A percentile compares a stretch with the other conserved stretches of the same genome.
Conservation (phyloP, 1,140 invertebrate species). For the Harpegnathos saltator region DNA sequence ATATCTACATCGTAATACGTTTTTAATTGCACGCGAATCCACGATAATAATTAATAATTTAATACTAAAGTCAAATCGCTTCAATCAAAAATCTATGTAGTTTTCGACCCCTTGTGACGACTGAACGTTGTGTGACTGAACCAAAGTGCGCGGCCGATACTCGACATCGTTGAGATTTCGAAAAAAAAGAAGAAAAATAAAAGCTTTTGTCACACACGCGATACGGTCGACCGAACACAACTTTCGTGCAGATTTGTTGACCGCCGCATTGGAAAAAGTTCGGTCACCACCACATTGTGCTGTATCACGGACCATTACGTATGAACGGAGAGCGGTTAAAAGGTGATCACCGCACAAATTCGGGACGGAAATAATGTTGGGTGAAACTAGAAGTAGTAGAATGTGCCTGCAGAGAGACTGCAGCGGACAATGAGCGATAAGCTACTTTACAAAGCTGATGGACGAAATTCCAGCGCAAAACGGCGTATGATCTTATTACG, state of each 20-base stretch:
- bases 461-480: not conserved
- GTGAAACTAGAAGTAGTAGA: slow-evolving; percentile 16
- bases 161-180: not conserved
- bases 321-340: not conserved
- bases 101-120: not conserved
- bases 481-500: not conserved
- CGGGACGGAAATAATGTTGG: not conserved
- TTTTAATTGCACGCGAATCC: slow-evolving; percentile 34
- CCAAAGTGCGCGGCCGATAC: not conserved
- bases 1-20: not conserved
- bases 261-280: slow-evolving; percentile 34
- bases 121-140: not conserved
- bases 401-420: not conserved
- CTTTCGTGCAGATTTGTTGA: slow-evolving; percentile 30
- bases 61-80: not conserved
- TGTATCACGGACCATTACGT: slow-evolving; percentile 7
- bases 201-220: not conserved
- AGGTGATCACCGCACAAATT: not conserved
- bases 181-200: not conserved
- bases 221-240: not conserved
- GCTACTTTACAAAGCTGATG: not conserved
- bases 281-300: not conserved
- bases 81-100: not conserved
- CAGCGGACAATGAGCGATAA: slow-evolving; percentile 19
- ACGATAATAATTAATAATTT: slow-evolving; percentile 35